phyloP scores from a whole-genome alignment of 2,113 vertebrate species.

The Pitta sordida region DNA sequence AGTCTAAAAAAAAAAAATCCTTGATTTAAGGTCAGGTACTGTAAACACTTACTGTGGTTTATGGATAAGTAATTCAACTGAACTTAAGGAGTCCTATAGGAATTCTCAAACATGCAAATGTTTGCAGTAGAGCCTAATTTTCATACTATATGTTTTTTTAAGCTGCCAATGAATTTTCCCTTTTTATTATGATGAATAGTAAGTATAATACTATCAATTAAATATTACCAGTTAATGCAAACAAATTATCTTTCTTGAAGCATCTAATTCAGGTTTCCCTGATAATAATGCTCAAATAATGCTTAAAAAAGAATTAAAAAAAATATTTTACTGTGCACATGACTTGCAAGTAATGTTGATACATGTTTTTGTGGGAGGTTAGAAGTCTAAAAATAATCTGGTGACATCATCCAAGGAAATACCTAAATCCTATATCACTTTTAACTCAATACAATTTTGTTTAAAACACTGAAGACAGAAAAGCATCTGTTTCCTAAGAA shows the following conservation, averaged over 20 bases:
- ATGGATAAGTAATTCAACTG: not conserved
- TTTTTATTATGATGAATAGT: not conserved
- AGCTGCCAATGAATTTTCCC: not conserved
- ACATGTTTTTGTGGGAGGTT: not conserved
- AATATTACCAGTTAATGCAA: not conserved
- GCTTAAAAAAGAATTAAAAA: too few species aligned
- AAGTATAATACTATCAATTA: not conserved
- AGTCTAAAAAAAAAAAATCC: not conserved
- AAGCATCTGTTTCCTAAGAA: not conserved
- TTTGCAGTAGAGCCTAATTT: not conserved
- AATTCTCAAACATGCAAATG: not conserved
- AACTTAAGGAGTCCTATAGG: not conserved
- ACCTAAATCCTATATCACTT: not conserved
- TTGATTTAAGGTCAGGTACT: slow-evolving; percentile 5
- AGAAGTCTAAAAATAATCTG: not conserved
- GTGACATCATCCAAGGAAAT: slow-evolving; percentile 41
- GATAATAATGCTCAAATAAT: not conserved
- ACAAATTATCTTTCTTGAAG: not conserved
- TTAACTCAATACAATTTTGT: slow-evolving; percentile 21
- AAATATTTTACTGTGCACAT: not conserved
- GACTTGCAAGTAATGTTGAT: not conserved
- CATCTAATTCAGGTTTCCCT: not conserved
- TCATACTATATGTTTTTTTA: not conserved
- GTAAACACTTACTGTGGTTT: not conserved
- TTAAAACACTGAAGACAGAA: slow-evolving; percentile 35